Base-by-base conservation (phyloP, 2,888 invertebrate genomes). In the Meganola albula region DNA sequence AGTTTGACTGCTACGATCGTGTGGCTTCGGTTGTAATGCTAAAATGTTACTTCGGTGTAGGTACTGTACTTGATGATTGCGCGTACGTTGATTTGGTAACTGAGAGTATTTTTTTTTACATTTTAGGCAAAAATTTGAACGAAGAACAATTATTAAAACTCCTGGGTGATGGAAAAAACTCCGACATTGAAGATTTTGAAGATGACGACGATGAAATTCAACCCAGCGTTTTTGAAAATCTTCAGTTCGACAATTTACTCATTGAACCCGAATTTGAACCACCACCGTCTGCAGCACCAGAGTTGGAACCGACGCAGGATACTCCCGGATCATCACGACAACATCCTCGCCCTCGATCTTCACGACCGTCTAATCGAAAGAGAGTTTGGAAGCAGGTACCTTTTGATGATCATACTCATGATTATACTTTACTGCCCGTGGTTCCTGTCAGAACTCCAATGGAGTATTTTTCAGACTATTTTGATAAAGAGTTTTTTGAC, bases 401-500 rank as follows among this genome's bases (percentile, higher is more conserved):
- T 23, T 29, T 29, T 10, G 12, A 29, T 2, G 29, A 29, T 23
- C 9, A 7, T 29, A 9, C 18, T 13, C 29, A 29, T 29, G 29
- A 29, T 14, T 29, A 29, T 23, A 4, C 29, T 23, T 23, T 23
- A 12, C 12, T 29, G 29, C 29, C 29, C 7, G 20, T 20, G 10
- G 9, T 10, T 23, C 10, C 10, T 23, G 23, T 27, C 2, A 27
- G 27, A n/a, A 6, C 26, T 1, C 34, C 28, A 7, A 22, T 34
- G 44, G 46, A 49, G 32, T 42, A 33, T 24, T 40, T 40, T 31
- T 27, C 33, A 27, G 38, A 35, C 28, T 30, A 30, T 11, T 30
- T 24, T 13, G 24, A 30, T 24, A 9, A 24, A n/a, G 16, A 8
- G n/a, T 30, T 24, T 29, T 29, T 26, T 20, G 26, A 34, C 10